These are phyloP conservation scores for Troides aeacus DNA, from an alignment of 2,888 invertebrate species.

Conservation along the genomic window DNA sequence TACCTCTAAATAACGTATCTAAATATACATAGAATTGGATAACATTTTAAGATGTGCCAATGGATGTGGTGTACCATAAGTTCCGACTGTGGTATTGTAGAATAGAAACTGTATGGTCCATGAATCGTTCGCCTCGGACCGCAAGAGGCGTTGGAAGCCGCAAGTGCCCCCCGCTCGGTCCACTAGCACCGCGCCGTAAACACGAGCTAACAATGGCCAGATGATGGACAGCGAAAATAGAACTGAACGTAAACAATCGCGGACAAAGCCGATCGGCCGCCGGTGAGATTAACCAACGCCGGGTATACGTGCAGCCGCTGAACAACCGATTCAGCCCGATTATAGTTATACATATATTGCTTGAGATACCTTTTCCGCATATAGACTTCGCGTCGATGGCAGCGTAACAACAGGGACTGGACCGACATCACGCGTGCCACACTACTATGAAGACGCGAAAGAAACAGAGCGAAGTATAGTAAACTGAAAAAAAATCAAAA, in stretches of 20 bases:
- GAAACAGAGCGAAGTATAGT: too few relatives aligned
- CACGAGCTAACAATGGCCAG: constrained; percentile 76
- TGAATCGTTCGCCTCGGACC: constrained; percentile 24
- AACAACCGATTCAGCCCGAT: background rate
- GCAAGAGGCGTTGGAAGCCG: constrained; percentile 58
- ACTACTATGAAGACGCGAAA: too few relatives aligned
- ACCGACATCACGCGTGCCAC: too few relatives aligned
- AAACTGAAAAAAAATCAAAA: too few relatives aligned
- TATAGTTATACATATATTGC: background rate
- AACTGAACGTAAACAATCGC: constrained; percentile 73
- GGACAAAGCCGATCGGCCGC: constrained; percentile 68
- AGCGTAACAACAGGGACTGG: too few relatives aligned
- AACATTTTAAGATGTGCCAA: background rate
- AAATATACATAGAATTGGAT: background rate
- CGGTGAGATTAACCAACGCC: constrained; percentile 45
- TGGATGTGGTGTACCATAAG: constrained; percentile 4
- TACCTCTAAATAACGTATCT: background rate
- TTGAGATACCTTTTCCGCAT: too few relatives aligned
- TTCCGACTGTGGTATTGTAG: background rate
- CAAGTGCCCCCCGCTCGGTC: constrained; percentile 49
- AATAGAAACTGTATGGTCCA: background rate
- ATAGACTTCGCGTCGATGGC: too few relatives aligned
- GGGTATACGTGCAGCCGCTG: constrained; percentile 15
- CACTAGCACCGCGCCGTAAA: constrained; percentile 57
- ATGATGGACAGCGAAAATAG: constrained; percentile 78